Evolutionary conservation across 2,113 vertebrate genomes (phyloP).

Genomic region (Pseudonaja textilis): DNA sequence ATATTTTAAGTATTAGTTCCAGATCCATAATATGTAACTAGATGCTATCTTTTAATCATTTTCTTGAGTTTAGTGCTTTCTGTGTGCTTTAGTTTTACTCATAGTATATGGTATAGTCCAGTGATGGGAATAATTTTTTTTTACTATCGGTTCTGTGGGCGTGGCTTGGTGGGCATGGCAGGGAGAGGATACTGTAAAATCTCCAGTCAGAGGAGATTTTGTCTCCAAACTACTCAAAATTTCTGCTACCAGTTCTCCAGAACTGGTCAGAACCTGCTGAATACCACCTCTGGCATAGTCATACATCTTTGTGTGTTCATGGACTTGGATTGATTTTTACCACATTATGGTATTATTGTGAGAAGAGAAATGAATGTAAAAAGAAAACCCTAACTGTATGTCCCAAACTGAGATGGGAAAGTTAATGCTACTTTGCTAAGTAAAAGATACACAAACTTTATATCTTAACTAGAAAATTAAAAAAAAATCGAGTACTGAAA

Average conservation of each 20-base stretch:
- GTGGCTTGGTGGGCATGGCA: too few species aligned
- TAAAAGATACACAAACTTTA: background rate
- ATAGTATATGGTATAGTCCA: background rate
- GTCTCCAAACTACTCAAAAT: too few species aligned
- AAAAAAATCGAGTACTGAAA: background rate
- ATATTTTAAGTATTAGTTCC: background rate
- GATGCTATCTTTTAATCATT: background rate
- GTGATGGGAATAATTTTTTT: too few species aligned
- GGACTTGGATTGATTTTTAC: background rate
- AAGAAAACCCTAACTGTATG: background rate
- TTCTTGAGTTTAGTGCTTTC: background rate
- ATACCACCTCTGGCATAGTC: too few species aligned
- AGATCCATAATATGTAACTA: background rate
- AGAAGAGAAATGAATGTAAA: background rate
- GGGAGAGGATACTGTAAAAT: too few species aligned
- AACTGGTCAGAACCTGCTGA: too few species aligned
- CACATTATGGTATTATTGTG: background rate
- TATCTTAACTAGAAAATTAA: background rate
- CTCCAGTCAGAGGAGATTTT: too few species aligned
- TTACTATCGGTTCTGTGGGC: too few species aligned
- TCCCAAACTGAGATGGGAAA: background rate
- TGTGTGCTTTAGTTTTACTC: background rate
- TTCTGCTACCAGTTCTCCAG: too few species aligned
- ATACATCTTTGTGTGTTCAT: too few species aligned
- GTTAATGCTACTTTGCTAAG: background rate